Base-by-base conservation (phyloP, 1,140 invertebrate genomes). In the Hylyphantes graminicola region DNA sequence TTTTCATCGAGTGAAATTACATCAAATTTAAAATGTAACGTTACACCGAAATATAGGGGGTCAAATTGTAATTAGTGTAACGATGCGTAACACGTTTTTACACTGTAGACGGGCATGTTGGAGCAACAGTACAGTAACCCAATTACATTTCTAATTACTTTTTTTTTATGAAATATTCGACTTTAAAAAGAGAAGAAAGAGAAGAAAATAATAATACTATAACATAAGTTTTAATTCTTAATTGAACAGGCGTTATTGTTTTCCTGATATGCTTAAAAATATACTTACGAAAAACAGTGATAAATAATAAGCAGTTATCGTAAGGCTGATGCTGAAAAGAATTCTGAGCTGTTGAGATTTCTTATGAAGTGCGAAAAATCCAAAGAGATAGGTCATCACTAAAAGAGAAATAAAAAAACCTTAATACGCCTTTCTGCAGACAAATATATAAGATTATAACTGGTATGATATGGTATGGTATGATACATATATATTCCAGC, bases 221-320 rank as follows among this genome's bases (percentile, higher is more conserved):
- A 48, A 21, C 21, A 53, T 5, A 0, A 65, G 7, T 21, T 50
- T n/a, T 53, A 5, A n/a, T 17, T 15, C 0, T 3, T 17, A 12
- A 61, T 7, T 17, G 11, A 48, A 35, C 61, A 48, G n/a, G 10
- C 10, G 11, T 1, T 13, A 64, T 61, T 0, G 19, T 61, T 63
- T 48, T 15, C 0, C 65, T 65, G 4, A 65, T 50, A 15, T 53
- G 15, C 8, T 19, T 17, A 0, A 15, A 53, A 65, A 13, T n/a
- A 61, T 81, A 81, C 79, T 81, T 81, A 81, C 79, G 8, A 81
- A 81, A 73, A 81, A 81, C 54, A 81, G 35, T 7, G 79, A n/a
- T 7, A 81, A 11, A 48, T 81, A 81, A 35, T 81, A 81, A 35
- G 79, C 11, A 10, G 79, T 81, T 7, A 81, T n/a, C 8, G 50